Evolutionary conservation across 1,140 invertebrate genomes (phyloP).

Genomic region (Rhynchophorus ferrugineus): DNA sequence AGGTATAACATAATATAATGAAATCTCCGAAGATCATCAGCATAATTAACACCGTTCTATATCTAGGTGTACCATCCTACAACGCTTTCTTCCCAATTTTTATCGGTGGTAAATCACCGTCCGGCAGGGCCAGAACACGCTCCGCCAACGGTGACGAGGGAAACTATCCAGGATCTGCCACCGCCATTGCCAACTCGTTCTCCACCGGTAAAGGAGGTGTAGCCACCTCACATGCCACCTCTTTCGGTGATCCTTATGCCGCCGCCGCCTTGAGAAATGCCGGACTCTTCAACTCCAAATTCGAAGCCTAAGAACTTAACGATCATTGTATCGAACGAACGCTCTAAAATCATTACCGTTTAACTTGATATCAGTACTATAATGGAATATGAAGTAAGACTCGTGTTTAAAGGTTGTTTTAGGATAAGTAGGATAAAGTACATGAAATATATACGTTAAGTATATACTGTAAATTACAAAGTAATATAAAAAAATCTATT

Average conservation of each 20-base stretch:
- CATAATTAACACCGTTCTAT: background rate
- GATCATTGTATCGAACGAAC: too few relatives aligned
- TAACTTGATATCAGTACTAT: too few relatives aligned
- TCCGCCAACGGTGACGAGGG: slow-evolving; percentile 47
- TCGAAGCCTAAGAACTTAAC: too few relatives aligned
- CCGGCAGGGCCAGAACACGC: slow-evolving; percentile 36
- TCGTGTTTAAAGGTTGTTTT: too few relatives aligned
- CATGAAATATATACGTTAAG: background rate
- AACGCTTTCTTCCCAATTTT: slow-evolving; percentile 57
- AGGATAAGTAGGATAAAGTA: too few relatives aligned
- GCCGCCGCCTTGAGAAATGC: slow-evolving; percentile 24
- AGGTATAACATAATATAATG: slow-evolving; percentile 5
- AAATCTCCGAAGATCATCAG: background rate
- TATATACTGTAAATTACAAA: background rate
- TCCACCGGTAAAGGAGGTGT: slow-evolving; percentile 22
- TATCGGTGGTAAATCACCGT: slow-evolving; percentile 44
- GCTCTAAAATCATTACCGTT: too few relatives aligned
- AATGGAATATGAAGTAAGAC: too few relatives aligned
- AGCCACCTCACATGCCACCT: slow-evolving; percentile 60
- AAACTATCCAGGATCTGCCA: slow-evolving; percentile 60
- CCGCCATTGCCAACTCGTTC: slow-evolving; percentile 33
- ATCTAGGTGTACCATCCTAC: slow-evolving; percentile 30
- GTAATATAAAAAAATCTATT: background rate
- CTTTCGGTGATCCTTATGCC: slow-evolving; percentile 49
- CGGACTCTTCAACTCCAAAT: slow-evolving; percentile 14